Evolutionary conservation across 2,888 invertebrate genomes (phyloP).

Genomic region (Conchocele bisecta): DNA sequence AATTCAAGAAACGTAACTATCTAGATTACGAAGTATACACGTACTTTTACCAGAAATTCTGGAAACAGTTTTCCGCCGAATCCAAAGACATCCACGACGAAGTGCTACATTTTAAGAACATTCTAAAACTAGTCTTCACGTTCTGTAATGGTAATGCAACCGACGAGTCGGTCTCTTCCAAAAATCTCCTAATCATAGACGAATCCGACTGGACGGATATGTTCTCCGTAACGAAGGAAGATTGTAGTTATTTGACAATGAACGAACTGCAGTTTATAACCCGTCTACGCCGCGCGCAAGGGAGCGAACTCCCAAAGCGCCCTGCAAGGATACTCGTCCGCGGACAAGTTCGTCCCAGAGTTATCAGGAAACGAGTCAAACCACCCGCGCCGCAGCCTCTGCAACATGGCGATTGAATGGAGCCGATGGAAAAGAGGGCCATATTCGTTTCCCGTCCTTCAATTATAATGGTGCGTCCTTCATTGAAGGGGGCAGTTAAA

Average conservation of each 20-base stretch:
- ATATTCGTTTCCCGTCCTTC: no score
- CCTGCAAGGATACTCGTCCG: no score
- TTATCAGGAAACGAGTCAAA: no score
- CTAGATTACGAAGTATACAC: conserved; percentile 46
- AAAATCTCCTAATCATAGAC: not conserved
- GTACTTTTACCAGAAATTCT: conserved; percentile 37
- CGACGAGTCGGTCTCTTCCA: no score
- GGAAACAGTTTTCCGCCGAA: conserved; percentile 31
- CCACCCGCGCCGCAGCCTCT: no score
- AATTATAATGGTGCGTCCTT: no score
- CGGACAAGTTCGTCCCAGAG: no score
- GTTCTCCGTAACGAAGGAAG: not conserved
- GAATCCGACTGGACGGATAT: conserved; percentile 35
- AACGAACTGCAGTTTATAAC: conserved; percentile 42
- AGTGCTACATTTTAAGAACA: conserved; percentile 40
- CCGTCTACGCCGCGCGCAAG: conserved; percentile 33
- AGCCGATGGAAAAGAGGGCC: no score
- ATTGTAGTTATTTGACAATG: conserved; percentile 39
- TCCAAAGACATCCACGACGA: conserved; percentile 34
- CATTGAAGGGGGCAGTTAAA: no score
- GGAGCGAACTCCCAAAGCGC: no score
- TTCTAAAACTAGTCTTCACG: conserved; percentile 13
- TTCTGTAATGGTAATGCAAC: conserved; percentile 29
- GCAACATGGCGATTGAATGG: no score
- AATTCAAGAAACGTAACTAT: conserved; percentile 36